Conservation (phyloP, 1,140 invertebrate genomes). For the Papilio glaucus region DNA sequence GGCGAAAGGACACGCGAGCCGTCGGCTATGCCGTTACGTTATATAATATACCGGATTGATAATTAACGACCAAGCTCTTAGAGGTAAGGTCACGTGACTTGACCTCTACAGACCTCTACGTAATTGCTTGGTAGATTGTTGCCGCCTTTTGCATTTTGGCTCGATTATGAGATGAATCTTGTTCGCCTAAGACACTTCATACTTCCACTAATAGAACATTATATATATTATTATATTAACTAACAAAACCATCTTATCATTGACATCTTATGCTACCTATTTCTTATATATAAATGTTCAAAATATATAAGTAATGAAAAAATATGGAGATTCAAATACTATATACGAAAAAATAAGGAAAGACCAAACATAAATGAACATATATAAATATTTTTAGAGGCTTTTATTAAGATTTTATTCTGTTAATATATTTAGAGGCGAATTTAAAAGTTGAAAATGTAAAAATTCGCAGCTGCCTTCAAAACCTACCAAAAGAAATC, state of each 20-base stretch:
- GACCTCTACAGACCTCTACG: slow-evolving; percentile 5
- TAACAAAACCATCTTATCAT: background rate
- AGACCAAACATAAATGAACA: background rate
- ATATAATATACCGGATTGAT: slow-evolving; percentile 1
- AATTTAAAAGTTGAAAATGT: slow-evolving; percentile 33
- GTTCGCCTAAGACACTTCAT: no score
- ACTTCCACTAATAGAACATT: no score
- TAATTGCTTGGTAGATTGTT: background rate
- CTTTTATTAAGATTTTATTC: no score
- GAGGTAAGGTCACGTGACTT: background rate
- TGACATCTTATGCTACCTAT: background rate
- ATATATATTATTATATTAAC: no score
- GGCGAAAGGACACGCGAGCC: background rate
- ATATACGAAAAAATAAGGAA: background rate
- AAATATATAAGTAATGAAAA: background rate
- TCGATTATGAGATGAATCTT: no score
- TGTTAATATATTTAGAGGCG: background rate
- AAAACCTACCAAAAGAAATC: slow-evolving; percentile 25
- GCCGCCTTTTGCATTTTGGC: background rate
- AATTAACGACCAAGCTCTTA: background rate
- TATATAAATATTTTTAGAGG: background rate
- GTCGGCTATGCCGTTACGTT: background rate
- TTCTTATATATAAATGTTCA: background rate
- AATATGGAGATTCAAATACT: no score
- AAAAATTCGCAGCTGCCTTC: slow-evolving; percentile 11